phyloP scores from a whole-genome alignment of 2,888 invertebrate genomes.

The Megalurothrips usitatus region DNA sequence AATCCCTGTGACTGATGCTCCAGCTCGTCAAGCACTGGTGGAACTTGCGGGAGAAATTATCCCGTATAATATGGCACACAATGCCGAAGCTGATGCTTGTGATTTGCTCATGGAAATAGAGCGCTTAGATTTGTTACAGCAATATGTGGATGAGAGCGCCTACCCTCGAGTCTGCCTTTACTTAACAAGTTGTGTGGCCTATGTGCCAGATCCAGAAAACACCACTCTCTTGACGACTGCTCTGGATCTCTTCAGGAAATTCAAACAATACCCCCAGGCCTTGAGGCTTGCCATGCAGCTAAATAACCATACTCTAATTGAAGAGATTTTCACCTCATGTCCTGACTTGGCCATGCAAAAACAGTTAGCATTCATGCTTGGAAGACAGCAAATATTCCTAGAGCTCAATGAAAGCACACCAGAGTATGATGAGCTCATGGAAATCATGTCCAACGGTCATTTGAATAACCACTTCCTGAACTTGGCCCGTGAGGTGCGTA shows the following conservation, averaged over 20 bases:
- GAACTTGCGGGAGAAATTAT: slow-evolving; percentile 82
- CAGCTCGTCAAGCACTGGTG: slow-evolving; percentile 55
- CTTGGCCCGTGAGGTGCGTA: slow-evolving; percentile 77
- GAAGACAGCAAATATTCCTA: slow-evolving; percentile 86
- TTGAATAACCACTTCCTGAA: slow-evolving; percentile 89
- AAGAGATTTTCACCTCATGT: slow-evolving; percentile 77
- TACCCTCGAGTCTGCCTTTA: slow-evolving; percentile 92
- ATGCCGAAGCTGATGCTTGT: slow-evolving; percentile 98
- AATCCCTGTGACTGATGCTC: slow-evolving; percentile 47
- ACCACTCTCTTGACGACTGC: slow-evolving; percentile 76
- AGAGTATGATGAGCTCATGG: slow-evolving; percentile 72
- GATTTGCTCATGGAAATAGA: slow-evolving; percentile 98
- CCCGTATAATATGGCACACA: slow-evolving; percentile 92
- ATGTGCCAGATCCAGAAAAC: slow-evolving; percentile 93
- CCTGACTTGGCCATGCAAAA: slow-evolving; percentile 80
- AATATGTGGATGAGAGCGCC: slow-evolving; percentile 83
- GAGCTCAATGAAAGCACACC: slow-evolving; percentile 64
- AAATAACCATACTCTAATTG: slow-evolving; percentile 72
- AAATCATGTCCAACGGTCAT: slow-evolving; percentile 91
- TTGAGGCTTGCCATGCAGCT: slow-evolving; percentile 87
- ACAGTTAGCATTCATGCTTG: slow-evolving; percentile 94
- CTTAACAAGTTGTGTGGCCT: slow-evolving; percentile 87
- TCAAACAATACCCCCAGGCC: slow-evolving; percentile 83
- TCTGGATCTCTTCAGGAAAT: slow-evolving; percentile 77
- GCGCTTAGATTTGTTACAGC: slow-evolving; percentile 73